A percentile compares a stretch with the other conserved stretches of the same genome.
phyloP scores from a whole-genome alignment of 2,888 invertebrate species.

The Catocala fraxini region DNA sequence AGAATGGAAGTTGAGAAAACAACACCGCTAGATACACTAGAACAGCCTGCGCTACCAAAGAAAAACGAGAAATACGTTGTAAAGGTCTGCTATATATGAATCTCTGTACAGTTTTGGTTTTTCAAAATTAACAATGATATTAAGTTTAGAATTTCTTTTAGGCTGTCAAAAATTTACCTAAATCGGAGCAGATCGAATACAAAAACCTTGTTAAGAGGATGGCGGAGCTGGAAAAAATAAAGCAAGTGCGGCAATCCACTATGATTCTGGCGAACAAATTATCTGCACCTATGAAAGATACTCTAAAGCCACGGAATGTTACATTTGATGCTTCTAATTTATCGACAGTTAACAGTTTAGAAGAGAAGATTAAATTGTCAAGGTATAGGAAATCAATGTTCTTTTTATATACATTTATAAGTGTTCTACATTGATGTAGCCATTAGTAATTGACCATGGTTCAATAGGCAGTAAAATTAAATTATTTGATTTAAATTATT shows the following conservation, averaged over 20 bases:
- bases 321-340: slow-evolving; percentile 52
- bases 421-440: too few relatives aligned
- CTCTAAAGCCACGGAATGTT: slow-evolving; percentile 72
- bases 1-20: slow-evolving; percentile 77
- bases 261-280: slow-evolving; percentile 51
- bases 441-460: too few relatives aligned
- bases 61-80: slow-evolving; percentile 75
- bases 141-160: slow-evolving; percentile 56
- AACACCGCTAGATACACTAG: slow-evolving; percentile 67
- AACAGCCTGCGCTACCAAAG: slow-evolving; percentile 60
- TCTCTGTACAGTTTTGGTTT: slow-evolving; percentile 12
- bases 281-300: slow-evolving; percentile 62
- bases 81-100: slow-evolving; percentile 67
- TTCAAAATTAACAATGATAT: slow-evolving; percentile 25
- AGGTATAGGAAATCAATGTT: slow-evolving; percentile 58
- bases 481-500: too few relatives aligned
- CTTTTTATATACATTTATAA: slow-evolving; percentile 3
- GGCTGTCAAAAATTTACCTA: slow-evolving; percentile 82
- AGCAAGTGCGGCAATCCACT: slow-evolving; percentile 72
- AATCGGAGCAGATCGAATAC: slow-evolving; percentile 83
- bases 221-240: slow-evolving; percentile 83
- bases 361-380: slow-evolving; percentile 76
- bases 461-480: too few relatives aligned
- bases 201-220: slow-evolving; percentile 81
- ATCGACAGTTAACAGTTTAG: slow-evolving; percentile 58